Percentiles rank a stretch among this genome's conserved stretches.
phyloP scores from a whole-genome alignment of 2,113 vertebrate species.

The Gila orcuttii region DNA sequence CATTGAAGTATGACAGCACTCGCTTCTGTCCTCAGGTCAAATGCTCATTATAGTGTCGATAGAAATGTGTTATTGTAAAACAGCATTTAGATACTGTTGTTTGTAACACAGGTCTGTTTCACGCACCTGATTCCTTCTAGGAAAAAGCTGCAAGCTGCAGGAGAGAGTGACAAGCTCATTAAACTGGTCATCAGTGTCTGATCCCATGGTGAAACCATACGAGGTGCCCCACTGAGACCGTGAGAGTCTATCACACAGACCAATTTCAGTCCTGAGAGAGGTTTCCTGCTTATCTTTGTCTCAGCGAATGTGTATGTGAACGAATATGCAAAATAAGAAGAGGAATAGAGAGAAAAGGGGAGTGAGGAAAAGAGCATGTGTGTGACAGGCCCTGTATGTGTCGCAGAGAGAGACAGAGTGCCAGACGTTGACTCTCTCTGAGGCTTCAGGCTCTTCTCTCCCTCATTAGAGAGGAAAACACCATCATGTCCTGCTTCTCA shows the following conservation, averaged over 20 bases:
- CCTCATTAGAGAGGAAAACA: constrained; percentile 67
- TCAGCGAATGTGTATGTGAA: constrained; percentile 19
- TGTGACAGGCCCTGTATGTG: constrained; percentile 45
- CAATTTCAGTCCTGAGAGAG: constrained; percentile 15
- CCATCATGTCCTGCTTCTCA: constrained; percentile 64
- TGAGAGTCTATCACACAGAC: constrained; percentile 23
- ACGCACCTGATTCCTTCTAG: not conserved
- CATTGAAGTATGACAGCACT: constrained; percentile 7
- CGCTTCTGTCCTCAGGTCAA: not conserved
- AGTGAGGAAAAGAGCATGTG: constrained; percentile 31
- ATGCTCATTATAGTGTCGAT: constrained; percentile 1
- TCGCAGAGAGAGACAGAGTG: constrained; percentile 50
- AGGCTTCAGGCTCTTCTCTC: constrained; percentile 39
- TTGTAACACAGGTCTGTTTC: constrained; percentile 14
- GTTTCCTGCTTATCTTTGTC: constrained; percentile 17
- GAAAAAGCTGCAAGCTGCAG: not conserved
- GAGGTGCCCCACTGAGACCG: constrained; percentile 16
- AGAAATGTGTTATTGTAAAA: constrained; percentile 11
- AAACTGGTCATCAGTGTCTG: constrained; percentile 34
- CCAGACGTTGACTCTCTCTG: constrained; percentile 44
- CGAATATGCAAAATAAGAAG: not conserved
- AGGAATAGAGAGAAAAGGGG: not conserved
- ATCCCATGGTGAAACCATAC: not conserved
- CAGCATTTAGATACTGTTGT: not conserved
- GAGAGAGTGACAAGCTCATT: constrained; percentile 15